Evolutionary conservation across 2,888 invertebrate genomes (phyloP).

Genomic region (Girardia tigrina): DNA sequence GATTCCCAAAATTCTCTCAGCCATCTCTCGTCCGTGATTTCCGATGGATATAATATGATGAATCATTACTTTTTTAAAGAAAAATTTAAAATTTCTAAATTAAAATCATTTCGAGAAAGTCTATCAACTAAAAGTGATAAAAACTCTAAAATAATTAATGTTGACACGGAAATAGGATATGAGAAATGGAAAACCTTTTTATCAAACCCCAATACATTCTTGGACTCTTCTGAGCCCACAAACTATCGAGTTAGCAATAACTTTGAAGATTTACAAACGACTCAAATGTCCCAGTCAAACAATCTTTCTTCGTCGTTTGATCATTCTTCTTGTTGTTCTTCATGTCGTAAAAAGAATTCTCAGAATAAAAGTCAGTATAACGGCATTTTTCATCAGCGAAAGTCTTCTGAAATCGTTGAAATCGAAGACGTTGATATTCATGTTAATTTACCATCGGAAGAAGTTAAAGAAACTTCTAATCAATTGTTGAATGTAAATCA

Average conservation of each 20-base stretch:
- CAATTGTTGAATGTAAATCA: too few relatives aligned
- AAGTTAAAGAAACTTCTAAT: too few relatives aligned
- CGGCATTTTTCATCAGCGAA: neutral
- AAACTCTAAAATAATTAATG: neutral
- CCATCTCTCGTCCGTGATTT: neutral
- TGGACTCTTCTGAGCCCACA: neutral
- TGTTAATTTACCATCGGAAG: too few relatives aligned
- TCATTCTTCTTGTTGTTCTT: neutral
- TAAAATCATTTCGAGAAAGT: neutral
- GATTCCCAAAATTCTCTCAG: constrained; percentile 7
- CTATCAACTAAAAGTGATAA: neutral
- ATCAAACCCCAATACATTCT: neutral
- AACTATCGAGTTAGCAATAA: neutral
- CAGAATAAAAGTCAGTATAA: neutral
- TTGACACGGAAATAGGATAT: neutral
- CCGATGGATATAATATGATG: neutral
- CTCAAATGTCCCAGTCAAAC: neutral
- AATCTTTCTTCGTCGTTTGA: neutral
- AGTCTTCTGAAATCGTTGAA: neutral
- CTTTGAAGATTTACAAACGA: neutral
- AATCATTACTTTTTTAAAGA: neutral
- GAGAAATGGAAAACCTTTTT: neutral
- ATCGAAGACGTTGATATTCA: neutral
- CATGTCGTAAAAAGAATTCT: neutral
- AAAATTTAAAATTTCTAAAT: neutral